These are phyloP conservation scores for Columbina picui DNA, from an alignment of 2,113 vertebrate genomes.

Conservation along the genomic window DNA sequence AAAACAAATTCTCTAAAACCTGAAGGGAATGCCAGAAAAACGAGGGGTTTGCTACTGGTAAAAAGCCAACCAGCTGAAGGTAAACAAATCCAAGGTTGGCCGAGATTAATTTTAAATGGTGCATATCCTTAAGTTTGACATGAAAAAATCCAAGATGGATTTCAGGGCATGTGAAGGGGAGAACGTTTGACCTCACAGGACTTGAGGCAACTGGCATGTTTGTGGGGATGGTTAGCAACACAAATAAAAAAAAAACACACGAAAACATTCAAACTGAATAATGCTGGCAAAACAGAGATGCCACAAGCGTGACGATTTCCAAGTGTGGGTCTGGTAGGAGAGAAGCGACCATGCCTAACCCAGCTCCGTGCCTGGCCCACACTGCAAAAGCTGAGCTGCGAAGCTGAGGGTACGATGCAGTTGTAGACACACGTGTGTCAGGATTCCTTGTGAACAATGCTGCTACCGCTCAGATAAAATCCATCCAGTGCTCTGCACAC, in stretches of 20 bases:
- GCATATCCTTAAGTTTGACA: background rate
- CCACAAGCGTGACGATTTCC: background rate
- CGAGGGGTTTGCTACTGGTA: background rate
- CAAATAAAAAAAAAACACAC: too few relatives aligned
- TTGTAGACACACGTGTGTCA: rapidly evolving
- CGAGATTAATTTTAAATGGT: background rate
- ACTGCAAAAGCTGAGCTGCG: background rate
- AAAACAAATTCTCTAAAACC: background rate
- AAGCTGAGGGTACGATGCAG: background rate
- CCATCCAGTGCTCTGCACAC: background rate
- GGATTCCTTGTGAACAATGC: background rate
- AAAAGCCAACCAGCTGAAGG: background rate
- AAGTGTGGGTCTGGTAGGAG: background rate
- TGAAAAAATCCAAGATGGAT: background rate
- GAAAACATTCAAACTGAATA: background rate
- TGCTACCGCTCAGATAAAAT: background rate
- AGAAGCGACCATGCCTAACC: background rate
- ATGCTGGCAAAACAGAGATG: background rate
- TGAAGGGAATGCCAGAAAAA: background rate
- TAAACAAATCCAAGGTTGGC: background rate
- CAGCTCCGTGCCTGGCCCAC: background rate
- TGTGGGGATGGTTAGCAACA: background rate
- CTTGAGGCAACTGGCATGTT: background rate
- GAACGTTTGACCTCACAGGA: background rate
- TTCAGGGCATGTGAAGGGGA: background rate